A percentile compares a stretch with the other conserved stretches of the same genome.
These are phyloP conservation scores for Diglossa brunneiventris DNA, from an alignment of 2,113 vertebrate species.

Conservation along the genomic window DNA sequence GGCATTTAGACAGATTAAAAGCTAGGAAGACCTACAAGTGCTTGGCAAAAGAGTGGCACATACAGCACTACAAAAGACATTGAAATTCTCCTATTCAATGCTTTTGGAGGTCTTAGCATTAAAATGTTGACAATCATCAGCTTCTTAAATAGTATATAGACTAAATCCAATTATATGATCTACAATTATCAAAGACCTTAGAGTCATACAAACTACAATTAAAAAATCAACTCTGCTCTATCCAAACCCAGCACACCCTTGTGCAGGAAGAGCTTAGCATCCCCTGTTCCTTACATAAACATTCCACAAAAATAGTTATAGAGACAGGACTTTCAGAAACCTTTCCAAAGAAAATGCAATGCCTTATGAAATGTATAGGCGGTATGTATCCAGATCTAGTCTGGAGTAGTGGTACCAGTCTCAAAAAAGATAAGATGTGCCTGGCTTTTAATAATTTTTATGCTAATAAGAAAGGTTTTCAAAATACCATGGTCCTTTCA, in stretches of 20 bases:
- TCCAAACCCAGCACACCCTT: neutral
- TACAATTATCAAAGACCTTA: neutral
- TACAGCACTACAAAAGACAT: neutral
- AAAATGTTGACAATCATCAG: neutral
- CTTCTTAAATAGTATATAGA: neutral
- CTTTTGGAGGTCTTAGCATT: neutral
- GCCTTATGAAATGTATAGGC: neutral
- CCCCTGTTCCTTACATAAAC: neutral
- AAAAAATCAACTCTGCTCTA: neutral
- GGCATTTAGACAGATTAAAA: neutral
- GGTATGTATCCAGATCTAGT: neutral
- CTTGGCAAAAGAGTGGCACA: neutral
- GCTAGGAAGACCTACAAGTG: neutral
- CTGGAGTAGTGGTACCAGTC: neutral
- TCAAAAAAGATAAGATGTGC: neutral
- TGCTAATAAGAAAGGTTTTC: neutral
- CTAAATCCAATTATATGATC: neutral
- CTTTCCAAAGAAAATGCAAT: neutral
- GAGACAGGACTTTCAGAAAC: neutral
- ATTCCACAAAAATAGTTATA: neutral
- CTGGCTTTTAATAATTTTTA: neutral
- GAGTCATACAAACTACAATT: fast-evolving
- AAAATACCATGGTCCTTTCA: neutral
- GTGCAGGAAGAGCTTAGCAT: neutral
- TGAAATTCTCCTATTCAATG: neutral